Evolutionary conservation across 2,113 vertebrate species (phyloP).

Genomic region (Galeopterus variegatus): DNA sequence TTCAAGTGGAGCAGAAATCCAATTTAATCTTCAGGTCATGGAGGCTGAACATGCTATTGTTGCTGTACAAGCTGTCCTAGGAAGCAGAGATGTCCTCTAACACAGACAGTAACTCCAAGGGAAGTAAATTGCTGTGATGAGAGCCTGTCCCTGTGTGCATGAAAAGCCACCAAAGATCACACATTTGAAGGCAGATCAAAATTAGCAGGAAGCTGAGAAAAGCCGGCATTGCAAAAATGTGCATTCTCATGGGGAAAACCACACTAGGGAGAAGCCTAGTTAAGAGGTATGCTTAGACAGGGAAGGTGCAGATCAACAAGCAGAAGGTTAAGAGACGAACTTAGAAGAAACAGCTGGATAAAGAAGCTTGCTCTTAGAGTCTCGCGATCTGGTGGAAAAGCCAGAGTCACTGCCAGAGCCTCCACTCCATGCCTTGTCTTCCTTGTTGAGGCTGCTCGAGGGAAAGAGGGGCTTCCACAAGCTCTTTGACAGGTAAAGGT

Average conservation of each 20-base stretch:
- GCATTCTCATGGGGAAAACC: not conserved
- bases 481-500: not conserved
- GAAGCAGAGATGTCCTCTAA: not conserved
- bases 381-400: not conserved
- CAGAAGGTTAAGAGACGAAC: not conserved
- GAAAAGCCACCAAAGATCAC: not conserved
- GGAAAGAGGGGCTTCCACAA: no score
- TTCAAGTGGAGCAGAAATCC: not conserved
- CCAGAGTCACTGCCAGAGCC: no score
- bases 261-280: not conserved
- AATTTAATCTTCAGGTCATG: not conserved
- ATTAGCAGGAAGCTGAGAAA: not conserved
- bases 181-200: not conserved
- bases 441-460: not conserved
- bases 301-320: not conserved
- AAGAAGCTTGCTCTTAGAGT: not conserved
- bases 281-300: accelerated
- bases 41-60: not conserved
- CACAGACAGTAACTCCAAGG: not conserved
- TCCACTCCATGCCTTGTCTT: no score
- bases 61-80: not conserved
- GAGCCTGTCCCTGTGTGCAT: not conserved
- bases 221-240: not conserved
- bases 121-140: not conserved
- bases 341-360: not conserved